phyloP scores from a whole-genome alignment of 2,888 invertebrate species.

The Drosophila koepferae region DNA sequence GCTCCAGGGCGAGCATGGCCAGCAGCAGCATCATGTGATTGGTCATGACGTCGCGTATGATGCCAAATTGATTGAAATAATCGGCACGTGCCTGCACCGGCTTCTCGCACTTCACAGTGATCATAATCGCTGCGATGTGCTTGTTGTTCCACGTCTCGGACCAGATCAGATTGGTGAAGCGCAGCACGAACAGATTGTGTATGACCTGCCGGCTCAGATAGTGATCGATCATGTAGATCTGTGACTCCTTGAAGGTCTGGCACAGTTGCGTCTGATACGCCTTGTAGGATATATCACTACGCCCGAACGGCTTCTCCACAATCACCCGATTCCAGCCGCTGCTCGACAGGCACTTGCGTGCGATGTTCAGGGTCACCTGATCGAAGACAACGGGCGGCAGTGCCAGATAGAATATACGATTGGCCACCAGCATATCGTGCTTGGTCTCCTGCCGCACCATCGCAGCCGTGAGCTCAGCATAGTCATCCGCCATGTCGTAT shows the following conservation, averaged over 20 bases:
- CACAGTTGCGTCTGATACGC: slow-evolving; percentile 59
- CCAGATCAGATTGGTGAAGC: slow-evolving; percentile 64
- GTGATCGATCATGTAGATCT: slow-evolving; percentile 71
- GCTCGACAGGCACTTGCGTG: slow-evolving; percentile 50
- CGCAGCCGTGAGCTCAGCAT: slow-evolving; percentile 12
- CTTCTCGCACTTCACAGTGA: slow-evolving; percentile 52
- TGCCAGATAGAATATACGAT: slow-evolving; percentile 68
- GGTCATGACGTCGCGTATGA: slow-evolving; percentile 66
- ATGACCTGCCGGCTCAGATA: slow-evolving; percentile 57
- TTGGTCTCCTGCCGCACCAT: slow-evolving; percentile 59
- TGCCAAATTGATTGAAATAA: slow-evolving; percentile 65
- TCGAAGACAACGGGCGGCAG: slow-evolving; percentile 61
- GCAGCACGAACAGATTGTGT: slow-evolving; percentile 61
- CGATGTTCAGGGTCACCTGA: slow-evolving; percentile 46
- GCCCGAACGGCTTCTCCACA: slow-evolving; percentile 66
- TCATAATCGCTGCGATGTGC: slow-evolving; percentile 65
- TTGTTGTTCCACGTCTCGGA: slow-evolving; percentile 58
- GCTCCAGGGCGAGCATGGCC: slow-evolving; percentile 60
- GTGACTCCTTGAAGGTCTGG: slow-evolving; percentile 62
- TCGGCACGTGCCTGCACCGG: slow-evolving; percentile 57
- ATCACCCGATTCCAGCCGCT: slow-evolving; percentile 62
- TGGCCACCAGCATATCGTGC: slow-evolving; percentile 45
- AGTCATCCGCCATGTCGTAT: slow-evolving; percentile 54
- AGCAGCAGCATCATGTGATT: slow-evolving; percentile 69
- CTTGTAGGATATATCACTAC: slow-evolving; percentile 50